A percentile compares a stretch with the other conserved stretches of the same genome.
These are phyloP conservation scores for Drosophila mimetica DNA, from an alignment of 2,888 invertebrate genomes.

Conservation along the genomic window DNA sequence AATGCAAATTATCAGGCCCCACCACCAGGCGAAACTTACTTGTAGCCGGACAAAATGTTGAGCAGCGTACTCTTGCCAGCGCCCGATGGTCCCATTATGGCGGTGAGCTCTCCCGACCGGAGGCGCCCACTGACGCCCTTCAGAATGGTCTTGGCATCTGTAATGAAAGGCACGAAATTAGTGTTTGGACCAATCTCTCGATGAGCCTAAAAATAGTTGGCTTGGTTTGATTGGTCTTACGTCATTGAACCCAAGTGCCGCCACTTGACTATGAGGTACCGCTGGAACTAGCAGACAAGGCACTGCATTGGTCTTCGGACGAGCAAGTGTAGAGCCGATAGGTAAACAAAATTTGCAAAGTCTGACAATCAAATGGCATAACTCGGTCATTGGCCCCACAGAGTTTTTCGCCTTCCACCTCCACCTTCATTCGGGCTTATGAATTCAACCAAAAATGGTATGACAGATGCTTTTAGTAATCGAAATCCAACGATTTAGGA, in stretches of 20 bases:
- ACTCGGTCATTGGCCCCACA: conserved; percentile 31
- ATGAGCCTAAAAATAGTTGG: conserved; percentile 25
- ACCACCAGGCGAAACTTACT: conserved; percentile 87
- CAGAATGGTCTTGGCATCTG: conserved; percentile 94
- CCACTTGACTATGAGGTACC: neutral
- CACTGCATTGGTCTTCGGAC: conserved; percentile 14
- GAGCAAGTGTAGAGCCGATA: conserved; percentile 15
- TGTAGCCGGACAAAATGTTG: conserved; percentile 97
- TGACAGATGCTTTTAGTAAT: neutral
- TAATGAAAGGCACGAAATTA: conserved; percentile 74
- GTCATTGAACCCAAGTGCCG: conserved; percentile 25
- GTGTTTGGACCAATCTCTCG: conserved; percentile 1
- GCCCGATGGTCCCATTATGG: conserved; percentile 98
- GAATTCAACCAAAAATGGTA: neutral
- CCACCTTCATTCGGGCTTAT: neutral
- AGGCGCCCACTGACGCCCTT: conserved; percentile 95
- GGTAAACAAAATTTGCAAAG: conserved; percentile 25
- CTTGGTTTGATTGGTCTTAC: conserved; percentile 4
- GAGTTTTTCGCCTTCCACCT: conserved; percentile 11
- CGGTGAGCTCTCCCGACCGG: conserved; percentile 95
- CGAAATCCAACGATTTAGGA: conserved; percentile 6
- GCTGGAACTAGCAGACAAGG: conserved; percentile 13
- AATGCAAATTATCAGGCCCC: conserved; percentile 39
- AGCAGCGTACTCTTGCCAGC: conserved; percentile 97
- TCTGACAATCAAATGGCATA: conserved; percentile 21